Conservation (phyloP, 2,888 invertebrate species). For the Drosophila paramelanica region DNA sequence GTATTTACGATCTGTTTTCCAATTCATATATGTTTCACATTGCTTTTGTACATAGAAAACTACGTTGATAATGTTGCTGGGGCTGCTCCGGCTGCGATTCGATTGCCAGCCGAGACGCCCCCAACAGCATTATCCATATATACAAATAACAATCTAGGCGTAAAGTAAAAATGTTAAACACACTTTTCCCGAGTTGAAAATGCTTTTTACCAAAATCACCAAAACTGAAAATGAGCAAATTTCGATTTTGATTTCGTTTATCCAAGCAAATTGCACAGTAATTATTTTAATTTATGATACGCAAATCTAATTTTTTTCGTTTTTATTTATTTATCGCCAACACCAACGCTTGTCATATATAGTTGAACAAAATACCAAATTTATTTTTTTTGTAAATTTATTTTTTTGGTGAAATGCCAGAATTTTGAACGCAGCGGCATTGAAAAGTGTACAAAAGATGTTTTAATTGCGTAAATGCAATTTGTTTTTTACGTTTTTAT, state of each 20-base stretch:
- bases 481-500: conserved; percentile 83
- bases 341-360: conserved; percentile 54
- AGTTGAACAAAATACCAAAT: conserved; percentile 5
- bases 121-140: conserved; percentile 73
- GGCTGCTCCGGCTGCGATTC: neutral
- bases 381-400: conserved; percentile 7
- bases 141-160: conserved; percentile 83
- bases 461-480: conserved; percentile 85
- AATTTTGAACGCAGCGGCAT: conserved; percentile 39
- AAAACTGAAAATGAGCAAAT: conserved; percentile 59
- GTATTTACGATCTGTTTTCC: conserved; percentile 87
- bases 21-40: conserved; percentile 67
- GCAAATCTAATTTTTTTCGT: neutral
- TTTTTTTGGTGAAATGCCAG: conserved; percentile 36
- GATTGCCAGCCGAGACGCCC: neutral
- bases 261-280: conserved; percentile 67
- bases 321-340: conserved; percentile 11
- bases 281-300: conserved; percentile 23
- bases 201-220: conserved; percentile 60
- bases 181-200: conserved; percentile 63
- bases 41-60: conserved; percentile 85
- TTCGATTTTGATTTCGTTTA: conserved; percentile 29
- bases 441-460: conserved; percentile 44
- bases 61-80: conserved; percentile 68
- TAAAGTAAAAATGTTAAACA: conserved; percentile 53